These are phyloP conservation scores for Eospalax fontanierii DNA, from an alignment of 2,797 vertebrate species.

Conservation along the genomic window DNA sequence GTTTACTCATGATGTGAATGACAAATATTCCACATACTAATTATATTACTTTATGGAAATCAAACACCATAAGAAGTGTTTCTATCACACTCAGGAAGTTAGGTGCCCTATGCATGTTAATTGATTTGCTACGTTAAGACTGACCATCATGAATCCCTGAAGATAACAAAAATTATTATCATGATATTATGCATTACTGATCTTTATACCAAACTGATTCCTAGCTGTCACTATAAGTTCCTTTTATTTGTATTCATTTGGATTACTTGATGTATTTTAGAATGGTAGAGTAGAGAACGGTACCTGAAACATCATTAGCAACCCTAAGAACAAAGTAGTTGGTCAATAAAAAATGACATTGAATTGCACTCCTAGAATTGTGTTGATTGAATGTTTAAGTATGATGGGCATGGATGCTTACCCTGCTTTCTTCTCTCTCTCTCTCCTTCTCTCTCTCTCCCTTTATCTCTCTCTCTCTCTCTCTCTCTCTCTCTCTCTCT, in stretches of 20 bases:
- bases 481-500: no score
- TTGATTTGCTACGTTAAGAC: constrained; percentile 74
- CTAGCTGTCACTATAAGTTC: constrained; percentile 59
- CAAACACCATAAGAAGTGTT: constrained; percentile 83
- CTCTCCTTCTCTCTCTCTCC: no score
- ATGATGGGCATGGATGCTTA: neutral
- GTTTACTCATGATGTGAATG: constrained; percentile 83
- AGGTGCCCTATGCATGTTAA: constrained; percentile 80
- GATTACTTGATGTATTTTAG: constrained; percentile 44
- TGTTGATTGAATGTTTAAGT: constrained; percentile 22
- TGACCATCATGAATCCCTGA: constrained; percentile 70
- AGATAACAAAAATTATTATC: constrained; percentile 80
- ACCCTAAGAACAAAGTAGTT: constrained; percentile 36
- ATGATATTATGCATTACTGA: constrained; percentile 70
- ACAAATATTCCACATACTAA: constrained; percentile 85
- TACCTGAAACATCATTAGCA: constrained; percentile 43
- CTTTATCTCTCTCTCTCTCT: no score
- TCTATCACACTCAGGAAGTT: constrained; percentile 77
- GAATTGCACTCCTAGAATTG: neutral
- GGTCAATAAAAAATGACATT: constrained; percentile 23
- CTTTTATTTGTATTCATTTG: constrained; percentile 68
- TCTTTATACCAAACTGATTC: constrained; percentile 69
- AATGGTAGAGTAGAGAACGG: constrained; percentile 53
- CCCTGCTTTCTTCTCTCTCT: no score
- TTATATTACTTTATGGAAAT: constrained; percentile 84